A percentile compares a stretch with the other conserved stretches of the same genome.
Evolutionary conservation across 2,888 invertebrate species (phyloP).

Genomic region (Salpingus planirostris): DNA sequence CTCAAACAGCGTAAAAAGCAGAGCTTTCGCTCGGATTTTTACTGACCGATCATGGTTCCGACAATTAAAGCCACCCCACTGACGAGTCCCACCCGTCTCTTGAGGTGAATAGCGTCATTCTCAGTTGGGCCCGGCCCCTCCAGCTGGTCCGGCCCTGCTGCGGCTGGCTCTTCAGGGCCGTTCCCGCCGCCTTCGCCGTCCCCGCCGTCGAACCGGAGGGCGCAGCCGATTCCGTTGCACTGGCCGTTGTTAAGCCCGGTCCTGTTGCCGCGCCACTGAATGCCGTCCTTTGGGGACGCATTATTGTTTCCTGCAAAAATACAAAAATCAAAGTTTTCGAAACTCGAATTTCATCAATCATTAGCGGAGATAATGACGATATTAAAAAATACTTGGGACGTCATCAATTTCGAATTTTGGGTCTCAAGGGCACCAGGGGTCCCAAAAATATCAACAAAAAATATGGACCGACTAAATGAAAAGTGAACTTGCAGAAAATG

Average conservation of each 20-base stretch:
- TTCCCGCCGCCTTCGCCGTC: slow-evolving; percentile 43
- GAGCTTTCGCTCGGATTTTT: background rate
- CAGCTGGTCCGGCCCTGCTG: slow-evolving; percentile 54
- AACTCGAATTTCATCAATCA: no score
- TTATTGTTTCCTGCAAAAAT: slow-evolving; percentile 40
- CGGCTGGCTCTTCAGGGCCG: slow-evolving; percentile 44
- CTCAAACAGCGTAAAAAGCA: background rate
- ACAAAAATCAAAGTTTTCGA: slow-evolving; percentile 1
- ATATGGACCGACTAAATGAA: no score
- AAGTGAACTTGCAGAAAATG: no score
- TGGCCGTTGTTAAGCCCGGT: slow-evolving; percentile 39
- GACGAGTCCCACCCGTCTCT: slow-evolving; percentile 98
- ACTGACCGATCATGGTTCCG: slow-evolving; percentile 92
- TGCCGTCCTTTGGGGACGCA: slow-evolving; percentile 40
- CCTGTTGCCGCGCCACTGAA: slow-evolving; percentile 39
- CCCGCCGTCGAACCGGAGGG: slow-evolving; percentile 31
- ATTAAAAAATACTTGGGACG: background rate
- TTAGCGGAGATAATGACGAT: background rate
- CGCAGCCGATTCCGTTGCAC: slow-evolving; percentile 21
- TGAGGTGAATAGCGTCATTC: slow-evolving; percentile 97
- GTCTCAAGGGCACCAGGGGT: background rate
- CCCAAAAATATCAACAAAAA: background rate
- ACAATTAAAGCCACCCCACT: slow-evolving; percentile 99
- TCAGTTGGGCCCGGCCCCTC: slow-evolving; percentile 86
- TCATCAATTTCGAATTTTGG: background rate